Percentiles rank a stretch among this genome's conserved stretches.
Evolutionary conservation across 2,797 vertebrate species (phyloP).

Genomic region (Anomalospiza imberbis): DNA sequence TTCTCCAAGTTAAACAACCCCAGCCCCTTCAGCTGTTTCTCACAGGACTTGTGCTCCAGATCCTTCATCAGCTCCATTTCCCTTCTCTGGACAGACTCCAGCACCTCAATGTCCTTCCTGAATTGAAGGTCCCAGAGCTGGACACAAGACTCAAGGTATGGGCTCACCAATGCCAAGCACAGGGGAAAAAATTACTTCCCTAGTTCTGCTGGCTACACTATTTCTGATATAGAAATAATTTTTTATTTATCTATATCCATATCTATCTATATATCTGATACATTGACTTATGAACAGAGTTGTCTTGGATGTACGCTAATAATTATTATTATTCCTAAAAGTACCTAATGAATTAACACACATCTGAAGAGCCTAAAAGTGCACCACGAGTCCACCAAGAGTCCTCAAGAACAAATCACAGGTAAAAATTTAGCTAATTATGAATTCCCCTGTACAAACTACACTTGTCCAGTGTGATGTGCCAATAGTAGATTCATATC

Average conservation of each 20-base stretch:
- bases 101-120: no score
- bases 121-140: background rate
- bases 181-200: background rate
- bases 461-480: background rate
- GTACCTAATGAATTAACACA: background rate
- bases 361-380: background rate
- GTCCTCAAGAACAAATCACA: background rate
- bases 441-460: background rate
- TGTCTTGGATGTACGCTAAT: background rate
- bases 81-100: background rate
- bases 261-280: no score
- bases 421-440: background rate
- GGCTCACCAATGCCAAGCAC: background rate
- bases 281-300: background rate
- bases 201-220: background rate
- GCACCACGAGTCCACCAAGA: background rate
- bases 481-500: background rate
- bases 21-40: background rate
- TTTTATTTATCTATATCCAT: no score
- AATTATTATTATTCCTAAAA: background rate
- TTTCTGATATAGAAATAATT: background rate
- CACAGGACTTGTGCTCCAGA: background rate
- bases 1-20: background rate
- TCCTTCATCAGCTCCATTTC: background rate
- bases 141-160: background rate